phyloP scores from a whole-genome alignment of 2,888 invertebrate species.

The Cheilosia variabilis region DNA sequence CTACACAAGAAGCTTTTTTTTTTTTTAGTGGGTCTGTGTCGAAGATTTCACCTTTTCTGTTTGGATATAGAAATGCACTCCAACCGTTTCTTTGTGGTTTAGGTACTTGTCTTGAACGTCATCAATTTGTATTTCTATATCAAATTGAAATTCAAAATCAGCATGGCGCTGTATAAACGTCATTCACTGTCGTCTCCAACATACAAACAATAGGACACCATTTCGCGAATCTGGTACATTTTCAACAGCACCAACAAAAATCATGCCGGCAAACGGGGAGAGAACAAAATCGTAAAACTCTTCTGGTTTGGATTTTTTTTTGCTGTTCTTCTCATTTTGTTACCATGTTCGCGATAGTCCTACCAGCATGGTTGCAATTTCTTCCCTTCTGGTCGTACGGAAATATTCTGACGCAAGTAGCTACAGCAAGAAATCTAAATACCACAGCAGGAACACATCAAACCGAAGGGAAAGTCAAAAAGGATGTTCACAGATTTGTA shows the following conservation, averaged over 20 bases:
- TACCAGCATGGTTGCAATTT: neutral
- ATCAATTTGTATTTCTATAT: neutral
- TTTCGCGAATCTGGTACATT: constrained; percentile 27
- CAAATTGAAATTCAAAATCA: neutral
- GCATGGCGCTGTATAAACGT: neutral
- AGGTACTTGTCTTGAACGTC: neutral
- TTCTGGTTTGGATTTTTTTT: constrained; percentile 12
- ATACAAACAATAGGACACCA: neutral
- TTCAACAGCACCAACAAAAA: neutral
- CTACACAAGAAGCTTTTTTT: too few relatives aligned
- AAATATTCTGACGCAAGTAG: constrained; percentile 16
- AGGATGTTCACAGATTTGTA: constrained; percentile 73
- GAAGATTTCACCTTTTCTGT: too few relatives aligned
- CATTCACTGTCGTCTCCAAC: neutral
- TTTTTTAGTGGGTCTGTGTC: too few relatives aligned
- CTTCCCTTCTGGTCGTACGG: constrained; percentile 8
- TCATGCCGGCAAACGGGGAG: neutral
- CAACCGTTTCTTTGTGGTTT: too few relatives aligned
- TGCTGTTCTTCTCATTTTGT: constrained; percentile 9
- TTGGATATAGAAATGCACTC: too few relatives aligned
- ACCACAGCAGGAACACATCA: constrained; percentile 51
- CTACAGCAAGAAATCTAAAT: constrained; percentile 35
- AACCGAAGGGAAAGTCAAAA: constrained; percentile 52
- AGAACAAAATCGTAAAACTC: neutral
- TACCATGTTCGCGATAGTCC: constrained; percentile 32